Base-by-base conservation (phyloP, 2,888 invertebrate species). In the Chalcis sispes region DNA sequence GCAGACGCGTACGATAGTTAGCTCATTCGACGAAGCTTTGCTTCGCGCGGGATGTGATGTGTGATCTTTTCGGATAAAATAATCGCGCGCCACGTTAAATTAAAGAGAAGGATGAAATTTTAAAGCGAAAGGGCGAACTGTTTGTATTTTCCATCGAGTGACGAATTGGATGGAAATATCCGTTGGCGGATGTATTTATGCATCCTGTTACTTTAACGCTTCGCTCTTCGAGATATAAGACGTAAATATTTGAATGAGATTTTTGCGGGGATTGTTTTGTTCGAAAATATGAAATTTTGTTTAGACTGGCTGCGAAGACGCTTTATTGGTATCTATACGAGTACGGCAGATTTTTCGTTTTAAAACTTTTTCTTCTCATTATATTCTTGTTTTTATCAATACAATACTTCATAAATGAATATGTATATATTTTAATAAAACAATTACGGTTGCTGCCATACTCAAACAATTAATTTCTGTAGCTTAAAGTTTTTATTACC, bases 21-120 rank as follows among this genome's bases (percentile, higher is more conserved):
- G n/a, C n/a, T n/a, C n/a, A n/a, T n/a, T n/a, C n/a, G n/a, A n/a
- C n/a, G n/a, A n/a, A n/a, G n/a, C n/a, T n/a, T n/a, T n/a, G n/a
- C n/a, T n/a, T n/a, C 27, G 27, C 25, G 18, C 40, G 54, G 2
- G 36, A 29, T n/a, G 67, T 25, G 56, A 56, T n/a, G n/a, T n/a
- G n/a, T n/a, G n/a, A n/a, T n/a, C n/a, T n/a, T n/a, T n/a, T n/a
- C n/a, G n/a, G n/a, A n/a, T n/a, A n/a, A 59, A 69, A 69, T 69
- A 69, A 69, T 67, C 59, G 59, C 42, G 59, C 42, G 40, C 58
- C 56, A 46, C 58, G 67, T 58, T 56, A 58, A 67, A 67, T 58
- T 58, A 58, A 58, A 56, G 46, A 25, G 64, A n/a, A 18, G 46
- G 46, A 25, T 23, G n/a, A 56, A 58, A 36, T 58, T 58, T 58